A percentile compares a stretch with the other conserved stretches of the same genome.
These are phyloP conservation scores for Mycalesis mineus DNA, from an alignment of 2,888 invertebrate genomes.

Conservation along the genomic window DNA sequence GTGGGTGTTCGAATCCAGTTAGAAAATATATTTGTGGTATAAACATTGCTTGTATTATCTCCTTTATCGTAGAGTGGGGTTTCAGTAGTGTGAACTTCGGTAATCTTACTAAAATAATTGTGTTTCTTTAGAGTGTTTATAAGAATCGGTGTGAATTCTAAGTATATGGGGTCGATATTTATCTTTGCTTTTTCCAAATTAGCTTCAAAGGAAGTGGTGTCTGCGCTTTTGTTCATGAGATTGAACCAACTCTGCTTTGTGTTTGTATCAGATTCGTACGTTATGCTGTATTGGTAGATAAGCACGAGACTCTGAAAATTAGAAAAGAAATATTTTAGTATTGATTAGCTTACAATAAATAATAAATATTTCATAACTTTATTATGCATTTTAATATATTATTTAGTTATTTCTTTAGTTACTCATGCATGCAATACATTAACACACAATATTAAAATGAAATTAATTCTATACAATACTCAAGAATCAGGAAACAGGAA, in stretches of 20 bases:
- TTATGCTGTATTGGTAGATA: conserved; percentile 55
- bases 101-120: conserved; percentile 44
- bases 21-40: conserved; percentile 45
- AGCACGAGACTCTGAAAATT: conserved; percentile 59
- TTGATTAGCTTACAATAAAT: too few relatives aligned
- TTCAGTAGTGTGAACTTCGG: conserved; percentile 46
- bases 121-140: conserved; percentile 56
- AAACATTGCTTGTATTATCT: conserved; percentile 40
- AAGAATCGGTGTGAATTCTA: conserved; percentile 54
- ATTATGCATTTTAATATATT: too few relatives aligned
- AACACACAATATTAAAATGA: too few relatives aligned
- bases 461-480: too few relatives aligned
- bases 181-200: conserved; percentile 42
- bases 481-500: too few relatives aligned
- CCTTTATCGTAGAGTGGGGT: conserved; percentile 36
- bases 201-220: conserved; percentile 39
- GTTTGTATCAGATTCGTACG: conserved; percentile 35
- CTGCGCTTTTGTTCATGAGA: conserved; percentile 46
- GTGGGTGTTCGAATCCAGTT: conserved; percentile 46
- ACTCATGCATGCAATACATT: too few relatives aligned
- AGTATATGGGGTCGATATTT: conserved; percentile 43
- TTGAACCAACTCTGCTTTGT: conserved; percentile 46
- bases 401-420: too few relatives aligned
- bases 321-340: background rate
- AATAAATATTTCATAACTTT: too few relatives aligned